These are phyloP conservation scores for Trichoplusia ni DNA, from an alignment of 1,140 invertebrate species.

Conservation along the genomic window DNA sequence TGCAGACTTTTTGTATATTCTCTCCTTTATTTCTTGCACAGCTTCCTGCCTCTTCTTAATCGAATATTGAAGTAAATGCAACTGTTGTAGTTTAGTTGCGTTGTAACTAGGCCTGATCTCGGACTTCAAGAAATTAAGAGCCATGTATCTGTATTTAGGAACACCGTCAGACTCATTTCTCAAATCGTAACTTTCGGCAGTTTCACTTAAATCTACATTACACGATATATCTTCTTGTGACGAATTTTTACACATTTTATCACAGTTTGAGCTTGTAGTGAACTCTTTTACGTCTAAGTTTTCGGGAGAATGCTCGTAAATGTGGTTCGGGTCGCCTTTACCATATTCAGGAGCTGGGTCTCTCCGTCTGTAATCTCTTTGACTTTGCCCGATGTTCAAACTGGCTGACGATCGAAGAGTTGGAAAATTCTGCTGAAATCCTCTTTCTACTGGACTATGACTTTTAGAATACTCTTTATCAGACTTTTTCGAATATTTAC, in stretches of 20 bases:
- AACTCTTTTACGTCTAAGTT: conserved; percentile 73
- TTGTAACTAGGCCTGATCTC: conserved; percentile 89
- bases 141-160: conserved; percentile 70
- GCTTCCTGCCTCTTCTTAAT: conserved; percentile 78
- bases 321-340: conserved; percentile 56
- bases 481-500: conserved; percentile 56
- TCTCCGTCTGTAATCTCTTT: conserved; percentile 43
- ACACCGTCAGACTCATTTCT: conserved; percentile 63
- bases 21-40: conserved; percentile 75
- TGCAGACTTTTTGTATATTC: conserved; percentile 76
- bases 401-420: conserved; percentile 59
- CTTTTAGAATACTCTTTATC: conserved; percentile 77
- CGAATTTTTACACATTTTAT: conserved; percentile 53
- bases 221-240: conserved; percentile 70
- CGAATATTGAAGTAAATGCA: conserved; percentile 77
- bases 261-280: conserved; percentile 64
- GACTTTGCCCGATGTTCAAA: conserved; percentile 56
- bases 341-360: conserved; percentile 50
- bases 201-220: conserved; percentile 78
- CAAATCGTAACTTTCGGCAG: conserved; percentile 76
- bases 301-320: conserved; percentile 78
- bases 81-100: conserved; percentile 85
- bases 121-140: conserved; percentile 77
- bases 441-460: conserved; percentile 70
- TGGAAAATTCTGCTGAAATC: conserved; percentile 70